Base-by-base conservation (phyloP, 2,113 vertebrate genomes). In the Anseranas semipalmata region DNA sequence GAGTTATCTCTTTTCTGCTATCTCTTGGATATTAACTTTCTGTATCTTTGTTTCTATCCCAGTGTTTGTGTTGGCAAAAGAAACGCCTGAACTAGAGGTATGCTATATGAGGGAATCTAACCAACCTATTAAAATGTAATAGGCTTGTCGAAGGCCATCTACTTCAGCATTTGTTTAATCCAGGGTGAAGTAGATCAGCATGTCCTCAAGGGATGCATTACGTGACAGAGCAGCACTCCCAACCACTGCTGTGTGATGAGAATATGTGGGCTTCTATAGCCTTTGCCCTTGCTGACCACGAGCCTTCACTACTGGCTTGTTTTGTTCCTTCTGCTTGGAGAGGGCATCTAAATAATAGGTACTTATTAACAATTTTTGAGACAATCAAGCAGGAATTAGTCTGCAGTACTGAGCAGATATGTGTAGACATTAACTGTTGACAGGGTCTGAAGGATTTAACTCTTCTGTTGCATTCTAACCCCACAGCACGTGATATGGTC, bases 91-190 rank as follows among this genome's bases (percentile, higher is more conserved):
- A 72, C 32, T n/a, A 3, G 20, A 89, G 35, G 15, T 39, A 15
- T 3, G 6, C 74, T 11, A 6, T 25, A 32, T 7, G 32, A 72
- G n/a, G 48, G 52, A 85, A 66, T 87, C 84, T 76, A 33, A 82
- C 68, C 5, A 19, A 48, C 50, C 73, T 55, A 50, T 92, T 96
- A 91, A 93, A 91, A 91, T 73, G 73, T 62, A 89, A 79, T 55
- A 41, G 92, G 70, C 84, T 94, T 92, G 77, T 96, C 32, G 15
- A 66, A 85, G 80, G 66, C 80, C 50, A 63, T 91, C 73, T 66
- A 3, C 66, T 89, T 53, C 65, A 85, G 53, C 62, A 21, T 50
- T 65, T 39, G 7, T 89, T 79, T 82, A 85, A 95, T 82, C 65
- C 17, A 20, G 62, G 58, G 66, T 87, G 92, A 85, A 52, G 90